phyloP scores from a whole-genome alignment of 1,140 invertebrate species.

The Calliphora vicina region DNA sequence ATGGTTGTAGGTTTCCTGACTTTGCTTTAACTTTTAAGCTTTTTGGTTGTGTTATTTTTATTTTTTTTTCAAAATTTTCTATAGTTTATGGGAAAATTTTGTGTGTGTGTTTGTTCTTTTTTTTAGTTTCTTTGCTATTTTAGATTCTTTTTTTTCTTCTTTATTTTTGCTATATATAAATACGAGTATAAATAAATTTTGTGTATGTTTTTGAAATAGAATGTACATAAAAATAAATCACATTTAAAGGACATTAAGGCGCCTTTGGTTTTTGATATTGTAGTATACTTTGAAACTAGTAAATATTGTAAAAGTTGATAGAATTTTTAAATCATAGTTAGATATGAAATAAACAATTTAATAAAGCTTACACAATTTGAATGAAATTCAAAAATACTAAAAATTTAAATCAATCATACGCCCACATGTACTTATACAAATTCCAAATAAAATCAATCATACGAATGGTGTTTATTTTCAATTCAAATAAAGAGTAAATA shows the following conservation, averaged over 20 bases:
- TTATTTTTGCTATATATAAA: neutral
- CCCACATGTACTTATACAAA: no score
- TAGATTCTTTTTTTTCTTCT: neutral
- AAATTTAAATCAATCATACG: neutral
- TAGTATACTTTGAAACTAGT: no score
- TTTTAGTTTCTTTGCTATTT: neutral
- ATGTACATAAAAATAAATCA: constrained; percentile 24
- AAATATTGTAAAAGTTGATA: no score
- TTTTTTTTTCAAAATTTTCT: no score
- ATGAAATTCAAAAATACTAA: no score
- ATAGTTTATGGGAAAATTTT: neutral
- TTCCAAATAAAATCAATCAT: no score
- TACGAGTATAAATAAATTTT: neutral
- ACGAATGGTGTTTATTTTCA: no score
- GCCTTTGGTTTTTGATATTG: constrained; percentile 8
- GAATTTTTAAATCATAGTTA: no score
- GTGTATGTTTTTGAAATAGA: neutral
- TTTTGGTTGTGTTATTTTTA: no score
- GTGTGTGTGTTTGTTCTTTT: neutral
- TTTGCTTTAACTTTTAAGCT: neutral
- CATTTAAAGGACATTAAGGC: constrained; percentile 20
- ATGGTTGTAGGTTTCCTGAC: neutral
- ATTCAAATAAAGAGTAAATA: no score
- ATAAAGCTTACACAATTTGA: no score
- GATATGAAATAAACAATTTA: no score